These are phyloP conservation scores for Grammomys dolichurus DNA, from an alignment of 2,113 vertebrate species.

Conservation along the genomic window DNA sequence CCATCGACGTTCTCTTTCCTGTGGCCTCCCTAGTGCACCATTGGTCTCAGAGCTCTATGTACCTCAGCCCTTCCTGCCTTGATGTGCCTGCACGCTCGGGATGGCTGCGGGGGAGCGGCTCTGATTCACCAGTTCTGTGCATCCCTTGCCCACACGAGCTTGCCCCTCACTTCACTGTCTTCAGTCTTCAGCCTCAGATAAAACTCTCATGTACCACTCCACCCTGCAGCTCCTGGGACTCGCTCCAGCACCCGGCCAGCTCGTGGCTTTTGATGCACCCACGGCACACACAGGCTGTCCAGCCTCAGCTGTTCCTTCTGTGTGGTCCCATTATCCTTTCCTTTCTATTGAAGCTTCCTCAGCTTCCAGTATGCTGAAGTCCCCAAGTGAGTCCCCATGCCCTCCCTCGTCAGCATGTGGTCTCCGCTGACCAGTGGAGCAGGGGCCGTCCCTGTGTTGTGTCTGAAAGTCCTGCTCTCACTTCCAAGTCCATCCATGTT, in stretches of 20 bases:
- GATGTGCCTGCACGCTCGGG: background rate
- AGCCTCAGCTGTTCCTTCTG: background rate
- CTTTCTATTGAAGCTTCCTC: background rate
- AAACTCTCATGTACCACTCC: background rate
- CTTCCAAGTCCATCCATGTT: background rate
- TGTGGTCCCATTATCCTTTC: background rate
- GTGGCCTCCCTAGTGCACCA: background rate
- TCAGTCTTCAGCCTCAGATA: background rate
- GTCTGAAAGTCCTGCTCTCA: background rate
- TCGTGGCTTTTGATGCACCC: accelerated
- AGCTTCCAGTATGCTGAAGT: background rate
- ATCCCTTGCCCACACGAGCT: background rate
- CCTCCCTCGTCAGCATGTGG: background rate
- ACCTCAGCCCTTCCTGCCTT: background rate
- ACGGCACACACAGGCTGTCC: background rate
- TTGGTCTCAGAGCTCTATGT: background rate
- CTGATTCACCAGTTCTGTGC: background rate
- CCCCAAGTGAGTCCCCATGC: background rate
- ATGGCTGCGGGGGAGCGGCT: background rate
- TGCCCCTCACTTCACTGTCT: background rate
- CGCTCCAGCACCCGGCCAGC: accelerated
- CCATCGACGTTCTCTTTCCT: background rate
- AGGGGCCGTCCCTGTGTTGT: background rate
- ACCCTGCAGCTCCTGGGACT: background rate
- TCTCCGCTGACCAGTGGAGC: background rate